Evolutionary conservation across 1,140 invertebrate species (phyloP), one percentile per base, ranked within the genome.

Genomic region (Panulirus ornatus): DNA sequence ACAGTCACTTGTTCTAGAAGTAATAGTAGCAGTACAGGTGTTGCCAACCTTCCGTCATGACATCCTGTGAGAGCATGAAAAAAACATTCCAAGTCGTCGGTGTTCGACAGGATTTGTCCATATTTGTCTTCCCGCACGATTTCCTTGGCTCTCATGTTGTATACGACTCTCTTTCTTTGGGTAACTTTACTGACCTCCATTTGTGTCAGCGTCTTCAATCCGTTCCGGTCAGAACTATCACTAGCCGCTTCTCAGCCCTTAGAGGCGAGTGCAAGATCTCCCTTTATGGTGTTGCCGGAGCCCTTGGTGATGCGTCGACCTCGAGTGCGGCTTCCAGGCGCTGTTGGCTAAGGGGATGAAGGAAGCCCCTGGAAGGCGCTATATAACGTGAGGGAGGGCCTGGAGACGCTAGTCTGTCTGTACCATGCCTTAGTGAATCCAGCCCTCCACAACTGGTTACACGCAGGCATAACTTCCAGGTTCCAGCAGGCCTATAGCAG

Each of bases 251-350:
- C 71, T 44, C 71, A 27, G 27, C 38, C 11, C 19, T 34, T 73
- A 27, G 30, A 40, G 19, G 5, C 70, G 36, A 40, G 40, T 40
- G 34, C 76, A 54, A 36, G 47, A 34, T 47, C 36, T 34, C 78
- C 47, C 47, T 0, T 58, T 81, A 81, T 81, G 78, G 78, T 8
- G 16, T 47, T 54, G 11, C 34, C 2, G 51, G 51, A 58, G 78
- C 27, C 58, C 78, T 58, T 54, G 78, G 36, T 27, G 78, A 42
- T 51, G 78, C 78, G 2, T 27, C 51, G 47, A 36, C 78, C 58
- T 58, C 30, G 47, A 51, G 27, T 79, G 19, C 38, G n/a, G 51
- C 78, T 81, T 81, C 78, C 78, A 81, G 78, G 78, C 38, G 78
- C 30, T 38, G 78, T 34, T 36, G 36, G 58, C 51, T 81, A 81